A percentile compares a stretch with the other conserved stretches of the same genome.
Evolutionary conservation across 1,140 invertebrate genomes (phyloP).

Genomic region (Protaetia brevitarsis): DNA sequence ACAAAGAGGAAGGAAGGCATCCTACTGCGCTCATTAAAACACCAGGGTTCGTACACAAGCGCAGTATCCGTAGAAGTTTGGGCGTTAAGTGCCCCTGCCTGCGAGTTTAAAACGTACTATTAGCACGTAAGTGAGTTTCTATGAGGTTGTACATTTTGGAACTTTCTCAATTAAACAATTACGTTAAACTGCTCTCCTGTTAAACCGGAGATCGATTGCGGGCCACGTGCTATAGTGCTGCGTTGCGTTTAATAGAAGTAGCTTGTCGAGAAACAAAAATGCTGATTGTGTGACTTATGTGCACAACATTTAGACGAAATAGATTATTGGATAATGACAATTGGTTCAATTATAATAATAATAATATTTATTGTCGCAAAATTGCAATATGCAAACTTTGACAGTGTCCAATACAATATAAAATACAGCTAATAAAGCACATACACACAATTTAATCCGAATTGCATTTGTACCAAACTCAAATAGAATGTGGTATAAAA

Average conservation of each 20-base stretch:
- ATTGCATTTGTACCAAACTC: no score
- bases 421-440: no score
- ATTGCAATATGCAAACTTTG: no score
- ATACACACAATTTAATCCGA: no score
- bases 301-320: no score
- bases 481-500: no score
- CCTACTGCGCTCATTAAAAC: no score
- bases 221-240: neutral
- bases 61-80: neutral
- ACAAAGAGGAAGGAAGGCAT: neutral
- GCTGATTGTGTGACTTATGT: no score
- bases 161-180: slow-evolving; percentile 17
- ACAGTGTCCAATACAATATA: no score
- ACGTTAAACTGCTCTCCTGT: slow-evolving; percentile 1
- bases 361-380: no score
- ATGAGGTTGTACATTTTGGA: slow-evolving; percentile 14
- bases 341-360: no score
- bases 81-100: neutral
- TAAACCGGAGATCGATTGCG: slow-evolving; percentile 3
- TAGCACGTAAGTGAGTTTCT: slow-evolving; percentile 9
- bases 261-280: neutral
- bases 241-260: neutral
- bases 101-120: slow-evolving; percentile 7
- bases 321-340: no score
- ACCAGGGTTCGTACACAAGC: neutral